A percentile compares a stretch with the other conserved stretches of the same genome.
Conservation (phyloP, 2,113 vertebrate genomes). For the Bufo gargarizans region DNA sequence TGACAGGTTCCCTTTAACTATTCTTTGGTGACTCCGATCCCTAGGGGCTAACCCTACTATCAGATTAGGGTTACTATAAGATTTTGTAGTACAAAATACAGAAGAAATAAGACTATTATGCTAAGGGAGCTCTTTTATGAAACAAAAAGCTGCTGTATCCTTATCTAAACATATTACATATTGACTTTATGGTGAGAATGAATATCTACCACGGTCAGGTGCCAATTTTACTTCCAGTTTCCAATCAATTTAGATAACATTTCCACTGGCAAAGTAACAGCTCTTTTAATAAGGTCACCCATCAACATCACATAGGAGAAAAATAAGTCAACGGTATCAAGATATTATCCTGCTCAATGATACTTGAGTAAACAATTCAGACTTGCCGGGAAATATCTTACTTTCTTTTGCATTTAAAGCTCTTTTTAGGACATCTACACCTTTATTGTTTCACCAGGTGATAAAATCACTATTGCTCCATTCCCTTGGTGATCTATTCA, state of each 20-base stretch:
- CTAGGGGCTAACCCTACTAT: too few relatives aligned
- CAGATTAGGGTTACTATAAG: too few relatives aligned
- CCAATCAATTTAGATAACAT: constrained; percentile 44
- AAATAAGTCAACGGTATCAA: constrained; percentile 25
- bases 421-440: constrained; percentile 10
- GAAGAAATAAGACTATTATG: not conserved
- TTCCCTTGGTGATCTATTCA: constrained; percentile 36
- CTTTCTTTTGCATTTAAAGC: constrained; percentile 27
- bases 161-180: constrained; percentile 18
- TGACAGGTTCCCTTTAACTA: too few relatives aligned
- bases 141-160: not conserved
- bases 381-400: constrained; percentile 14
- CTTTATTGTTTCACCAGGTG: constrained; percentile 35
- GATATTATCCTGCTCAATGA: constrained; percentile 25
- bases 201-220: constrained; percentile 37
- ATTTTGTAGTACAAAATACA: not conserved
- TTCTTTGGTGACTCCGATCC: too few relatives aligned
- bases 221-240: constrained; percentile 27
- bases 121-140: not conserved
- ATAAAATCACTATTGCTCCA: constrained; percentile 48
- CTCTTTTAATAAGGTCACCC: constrained; percentile 39
- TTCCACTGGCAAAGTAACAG: constrained; percentile 11
- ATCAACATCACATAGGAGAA: constrained; percentile 24
- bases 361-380: constrained; percentile 41
- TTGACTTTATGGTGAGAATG: constrained; percentile 24